A percentile compares a stretch with the other conserved stretches of the same genome.
Evolutionary conservation across 2,113 vertebrate species (phyloP).

Genomic region (Brachirus orientalis): DNA sequence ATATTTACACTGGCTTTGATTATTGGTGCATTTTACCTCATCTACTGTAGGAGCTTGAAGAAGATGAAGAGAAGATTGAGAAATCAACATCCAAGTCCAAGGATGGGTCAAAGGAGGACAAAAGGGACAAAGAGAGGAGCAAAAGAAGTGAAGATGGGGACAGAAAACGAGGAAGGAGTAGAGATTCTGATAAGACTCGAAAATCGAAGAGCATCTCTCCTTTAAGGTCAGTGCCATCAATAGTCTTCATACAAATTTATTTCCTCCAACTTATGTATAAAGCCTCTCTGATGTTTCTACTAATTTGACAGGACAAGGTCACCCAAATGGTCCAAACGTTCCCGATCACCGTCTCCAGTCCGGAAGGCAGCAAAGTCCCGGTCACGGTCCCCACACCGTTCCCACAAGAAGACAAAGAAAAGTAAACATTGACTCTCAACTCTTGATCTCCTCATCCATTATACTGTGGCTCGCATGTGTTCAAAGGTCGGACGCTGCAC

Average conservation of each 20-base stretch:
- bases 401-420: constrained; percentile 85
- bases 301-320: constrained; percentile 71
- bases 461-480: constrained; percentile 1
- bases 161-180: constrained; percentile 64
- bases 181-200: constrained; percentile 56
- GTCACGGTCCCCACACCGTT: constrained; percentile 83
- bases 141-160: constrained; percentile 73
- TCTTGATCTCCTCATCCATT: constrained; percentile 20
- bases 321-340: constrained; percentile 81
- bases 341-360: constrained; percentile 78
- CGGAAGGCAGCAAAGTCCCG: constrained; percentile 68
- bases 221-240: constrained; percentile 58
- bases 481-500: constrained; percentile 17
- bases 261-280: not conserved
- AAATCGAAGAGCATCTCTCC: constrained; percentile 72
- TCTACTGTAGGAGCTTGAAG: constrained; percentile 79
- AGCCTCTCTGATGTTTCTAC: not conserved
- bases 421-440: constrained; percentile 80
- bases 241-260: too few relatives aligned
- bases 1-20: too few relatives aligned
- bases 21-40: not conserved
- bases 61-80: constrained; percentile 78
- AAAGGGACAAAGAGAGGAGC: constrained; percentile 73
- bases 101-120: constrained; percentile 77
- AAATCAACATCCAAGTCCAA: constrained; percentile 67